Base-by-base conservation (phyloP, 2,888 invertebrate genomes). In the Xiphydria camelus region DNA sequence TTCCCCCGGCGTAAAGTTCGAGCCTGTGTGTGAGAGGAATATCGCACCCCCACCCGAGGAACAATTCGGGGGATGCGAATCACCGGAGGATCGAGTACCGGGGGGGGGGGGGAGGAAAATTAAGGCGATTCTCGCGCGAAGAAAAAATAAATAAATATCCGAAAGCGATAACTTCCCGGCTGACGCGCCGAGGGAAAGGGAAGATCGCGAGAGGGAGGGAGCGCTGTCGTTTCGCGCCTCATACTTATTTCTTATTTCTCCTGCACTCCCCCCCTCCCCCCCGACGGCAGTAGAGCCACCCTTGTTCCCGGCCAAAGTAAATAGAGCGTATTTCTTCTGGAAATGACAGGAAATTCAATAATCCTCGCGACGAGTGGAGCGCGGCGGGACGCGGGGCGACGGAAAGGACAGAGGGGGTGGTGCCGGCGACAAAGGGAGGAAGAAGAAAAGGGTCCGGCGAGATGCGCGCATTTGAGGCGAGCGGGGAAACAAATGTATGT, bases 301-400 rank as follows among this genome's bases (percentile, higher is more conserved):
- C 26, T 20, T n/a, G 43, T 17, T 38, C 42, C 35, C 35, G 26
- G 45, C 42, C 38, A 43, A 49, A 66, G 67, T 68, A 69, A 69
- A 70, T 70, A 67, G 64, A 67, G 62, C 66, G 64, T 61, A 69
- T 70, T 70, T 72, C 71, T 70, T 71, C 71, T 70, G 70, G 66
- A 64, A 66, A 68, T 71, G 70, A 72, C 72, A 66, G 66, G 59
- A 71, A 71, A 71, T 67, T 71, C 71, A 68, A 73, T 73, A 73
- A 72, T 70, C 34, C 7, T 15, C 14, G 21, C 23, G 34, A 26
- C 25, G 14, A 41, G 34, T 29, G n/a, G 21, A 38, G 20, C 25
- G 22, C 3, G 6, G 4, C n/a, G 6, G 10, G 40, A 10, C 10
- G 17, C 18, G 15, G 36, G 4, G 18, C 25, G 17, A 41, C 34